Evolutionary conservation across 1,140 invertebrate genomes (phyloP).

Genomic region (Halictus rubicundus): DNA sequence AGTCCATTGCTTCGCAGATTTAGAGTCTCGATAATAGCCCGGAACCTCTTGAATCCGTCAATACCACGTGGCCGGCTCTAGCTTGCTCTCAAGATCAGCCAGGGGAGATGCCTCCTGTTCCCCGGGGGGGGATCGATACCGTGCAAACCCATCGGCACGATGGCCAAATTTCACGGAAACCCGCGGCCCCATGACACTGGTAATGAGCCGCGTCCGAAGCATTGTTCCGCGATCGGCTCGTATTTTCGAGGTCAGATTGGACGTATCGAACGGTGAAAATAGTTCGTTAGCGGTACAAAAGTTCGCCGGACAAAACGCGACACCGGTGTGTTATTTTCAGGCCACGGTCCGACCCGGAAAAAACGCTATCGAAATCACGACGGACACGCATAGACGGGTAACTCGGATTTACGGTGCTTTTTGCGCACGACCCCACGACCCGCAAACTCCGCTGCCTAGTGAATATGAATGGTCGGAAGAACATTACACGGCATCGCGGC

Average conservation of each 20-base stretch:
- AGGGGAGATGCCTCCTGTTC: too few relatives aligned
- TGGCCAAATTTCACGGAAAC: background rate
- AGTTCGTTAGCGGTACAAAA: constrained; percentile 29
- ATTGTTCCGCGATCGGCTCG: background rate
- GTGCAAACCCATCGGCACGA: background rate
- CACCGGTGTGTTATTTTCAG: constrained; percentile 11
- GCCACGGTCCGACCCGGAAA: background rate
- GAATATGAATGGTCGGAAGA: constrained; percentile 48
- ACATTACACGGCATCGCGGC: constrained; percentile 15
- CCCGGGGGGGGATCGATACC: too few relatives aligned
- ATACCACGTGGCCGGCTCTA: background rate
- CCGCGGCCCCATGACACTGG: background rate
- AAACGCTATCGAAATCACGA: constrained; percentile 39
- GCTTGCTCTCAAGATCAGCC: background rate
- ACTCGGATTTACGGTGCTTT: constrained; percentile 46
- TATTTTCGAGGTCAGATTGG: background rate
- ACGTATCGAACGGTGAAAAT: background rate
- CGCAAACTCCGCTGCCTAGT: constrained; percentile 16
- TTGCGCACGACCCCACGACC: constrained; percentile 5
- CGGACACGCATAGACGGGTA: constrained; percentile 27
- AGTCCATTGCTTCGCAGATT: background rate
- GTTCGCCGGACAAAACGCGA: background rate
- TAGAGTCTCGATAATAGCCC: background rate
- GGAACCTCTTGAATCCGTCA: background rate
- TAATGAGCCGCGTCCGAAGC: background rate